A percentile compares a stretch with the other conserved stretches of the same genome.
phyloP scores from a whole-genome alignment of 2,113 vertebrate species.

The Ammodytes dubius region DNA sequence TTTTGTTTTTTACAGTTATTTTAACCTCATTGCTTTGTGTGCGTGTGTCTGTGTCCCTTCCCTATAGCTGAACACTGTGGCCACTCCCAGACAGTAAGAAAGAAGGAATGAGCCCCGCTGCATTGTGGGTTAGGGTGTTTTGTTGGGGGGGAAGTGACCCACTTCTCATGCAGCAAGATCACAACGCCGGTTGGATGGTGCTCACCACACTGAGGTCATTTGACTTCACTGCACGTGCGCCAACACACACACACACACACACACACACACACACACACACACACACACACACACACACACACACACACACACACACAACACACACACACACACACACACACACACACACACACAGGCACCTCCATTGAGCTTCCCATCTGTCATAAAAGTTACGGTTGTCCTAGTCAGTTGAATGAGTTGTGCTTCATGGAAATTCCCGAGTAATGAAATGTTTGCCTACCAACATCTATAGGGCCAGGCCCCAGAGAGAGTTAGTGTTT shows the following conservation, averaged over 20 bases:
- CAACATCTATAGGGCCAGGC: background rate
- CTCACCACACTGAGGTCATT: conserved; percentile 27
- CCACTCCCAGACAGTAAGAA: conserved; percentile 64
- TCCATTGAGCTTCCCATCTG: conserved; percentile 6
- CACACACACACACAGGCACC: background rate
- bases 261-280: background rate
- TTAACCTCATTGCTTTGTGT: conserved; percentile 69
- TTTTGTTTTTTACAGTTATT: conserved; percentile 29
- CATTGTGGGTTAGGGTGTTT: conserved; percentile 61
- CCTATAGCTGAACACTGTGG: conserved; percentile 82
- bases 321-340: background rate
- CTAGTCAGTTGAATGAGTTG: background rate
- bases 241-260: background rate
- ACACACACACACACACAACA: background rate
- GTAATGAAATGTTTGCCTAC: background rate
- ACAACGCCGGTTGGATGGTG: conserved; percentile 19
- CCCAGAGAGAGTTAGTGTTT: conserved; percentile 26
- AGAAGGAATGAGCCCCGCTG: conserved; percentile 59
- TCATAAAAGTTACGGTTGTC: conserved; percentile 1
- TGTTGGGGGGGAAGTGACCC: conserved; percentile 45
- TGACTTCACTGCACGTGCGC: background rate
- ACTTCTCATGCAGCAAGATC: conserved; percentile 33
- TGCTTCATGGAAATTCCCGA: conserved; percentile 22
- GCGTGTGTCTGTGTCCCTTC: conserved; percentile 68
- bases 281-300: background rate